These are phyloP conservation scores for Monomorium pharaonis DNA, from an alignment of 1,140 invertebrate species.

Conservation along the genomic window DNA sequence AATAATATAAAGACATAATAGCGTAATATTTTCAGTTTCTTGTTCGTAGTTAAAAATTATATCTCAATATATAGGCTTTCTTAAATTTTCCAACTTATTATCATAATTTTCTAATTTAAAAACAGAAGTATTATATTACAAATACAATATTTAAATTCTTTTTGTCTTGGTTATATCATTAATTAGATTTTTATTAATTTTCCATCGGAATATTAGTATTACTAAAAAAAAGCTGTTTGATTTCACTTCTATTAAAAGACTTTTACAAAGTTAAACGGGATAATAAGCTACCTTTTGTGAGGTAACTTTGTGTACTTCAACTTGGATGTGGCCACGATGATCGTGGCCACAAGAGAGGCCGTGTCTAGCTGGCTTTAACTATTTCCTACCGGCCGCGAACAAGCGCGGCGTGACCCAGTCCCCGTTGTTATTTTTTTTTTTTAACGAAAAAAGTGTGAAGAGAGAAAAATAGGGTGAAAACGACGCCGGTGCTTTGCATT, in stretches of 20 bases:
- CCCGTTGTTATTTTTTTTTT: slow-evolving; percentile 18
- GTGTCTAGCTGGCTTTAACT: slow-evolving; percentile 40
- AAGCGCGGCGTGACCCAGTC: slow-evolving; percentile 49
- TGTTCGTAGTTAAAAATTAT: background rate
- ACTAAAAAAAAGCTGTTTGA: background rate
- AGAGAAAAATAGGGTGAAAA: slow-evolving; percentile 65
- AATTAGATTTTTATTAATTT: background rate
- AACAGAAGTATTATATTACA: background rate
- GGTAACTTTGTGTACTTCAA: slow-evolving; percentile 41
- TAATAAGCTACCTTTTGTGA: slow-evolving; percentile 26
- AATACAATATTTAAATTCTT: background rate
- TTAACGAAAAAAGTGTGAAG: slow-evolving; percentile 46
- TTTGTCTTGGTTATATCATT: background rate
- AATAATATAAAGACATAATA: background rate
- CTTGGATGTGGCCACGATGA: slow-evolving; percentile 12
- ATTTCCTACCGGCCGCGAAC: slow-evolving; percentile 44
- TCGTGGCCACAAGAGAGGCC: background rate
- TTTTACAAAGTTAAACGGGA: slow-evolving; percentile 1
- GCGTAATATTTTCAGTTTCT: background rate
- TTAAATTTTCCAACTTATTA: background rate
- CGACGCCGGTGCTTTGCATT: slow-evolving; percentile 68
- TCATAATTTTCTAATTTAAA: background rate
- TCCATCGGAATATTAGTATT: background rate
- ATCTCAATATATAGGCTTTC: background rate
- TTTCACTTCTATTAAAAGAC: background rate